Evolutionary conservation across 2,888 invertebrate genomes (phyloP), one percentile per base, ranked within the genome.

Genomic region (Troides aeacus): DNA sequence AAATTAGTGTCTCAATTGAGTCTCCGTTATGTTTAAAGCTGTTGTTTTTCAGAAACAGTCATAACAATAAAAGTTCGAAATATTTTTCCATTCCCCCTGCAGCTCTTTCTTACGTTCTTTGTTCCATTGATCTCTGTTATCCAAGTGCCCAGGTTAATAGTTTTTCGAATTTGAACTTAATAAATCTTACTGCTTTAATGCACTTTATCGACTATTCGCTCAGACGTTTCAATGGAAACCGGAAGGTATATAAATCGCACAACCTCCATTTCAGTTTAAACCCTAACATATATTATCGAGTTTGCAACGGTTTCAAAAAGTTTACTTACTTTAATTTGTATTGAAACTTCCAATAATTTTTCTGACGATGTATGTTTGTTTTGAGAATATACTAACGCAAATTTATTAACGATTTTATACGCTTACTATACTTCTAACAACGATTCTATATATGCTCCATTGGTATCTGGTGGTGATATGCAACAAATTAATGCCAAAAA

Each of bases 231-330:
- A 61, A 61, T 36, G 61, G 61, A 61, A 36, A 60, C 21, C 30
- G 60, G 30, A 60, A 57, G 57, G 57, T 57, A 23, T n/a, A 61
- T 61, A 61, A 61, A 61, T 61, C 21, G 61, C 61, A 42, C 18
- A n/a, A 2, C 15, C 30, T 8, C 39, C n/a, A 61, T 61, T 36
- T 50, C 15, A 50, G 15, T 50, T 50, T 50, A 50, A 50, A 50
- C 18, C 50, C 12, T 50, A 50, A 30, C 30, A 10, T 60, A 15
- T 24, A 12, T 24, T 60, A 30, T 60, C 60, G 30, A 60, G 60
- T 30, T 18, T 50, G 18, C 50, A 50, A 50, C 50, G 50, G 18
- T 50, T 50, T 50, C 10, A 50, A 17, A 50, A 50, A 18, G 18
- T 50, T 50, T 17, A 50, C 50, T 18, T 50, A 17, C 5, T 50